phyloP scores from a whole-genome alignment of 1,140 invertebrate species.

The Euura saliciscinereae region DNA sequence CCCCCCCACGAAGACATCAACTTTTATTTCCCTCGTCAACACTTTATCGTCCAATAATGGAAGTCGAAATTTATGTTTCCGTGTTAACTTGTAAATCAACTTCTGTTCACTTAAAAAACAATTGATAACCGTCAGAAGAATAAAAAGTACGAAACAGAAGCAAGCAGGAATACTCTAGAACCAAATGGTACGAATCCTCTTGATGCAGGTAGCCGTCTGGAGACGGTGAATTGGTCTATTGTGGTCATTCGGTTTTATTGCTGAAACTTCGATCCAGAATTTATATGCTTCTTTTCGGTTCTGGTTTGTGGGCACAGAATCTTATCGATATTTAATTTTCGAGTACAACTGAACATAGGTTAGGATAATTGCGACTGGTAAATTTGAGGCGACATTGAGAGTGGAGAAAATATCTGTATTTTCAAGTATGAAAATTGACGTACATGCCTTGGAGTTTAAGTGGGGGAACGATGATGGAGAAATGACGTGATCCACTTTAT shows the following conservation, averaged over 20 bases:
- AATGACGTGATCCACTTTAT: constrained; percentile 1
- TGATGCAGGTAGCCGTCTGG: neutral
- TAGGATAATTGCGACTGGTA: neutral
- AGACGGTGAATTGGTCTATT: neutral
- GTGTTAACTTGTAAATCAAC: too few relatives aligned
- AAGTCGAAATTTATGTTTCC: too few relatives aligned
- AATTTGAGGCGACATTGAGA: neutral
- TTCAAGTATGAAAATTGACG: neutral
- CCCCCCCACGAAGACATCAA: too few relatives aligned
- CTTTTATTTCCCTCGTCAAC: too few relatives aligned
- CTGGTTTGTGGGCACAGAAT: neutral
- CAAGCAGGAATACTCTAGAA: neutral
- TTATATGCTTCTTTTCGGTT: too few relatives aligned
- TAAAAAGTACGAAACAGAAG: too few relatives aligned
- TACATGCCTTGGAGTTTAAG: neutral
- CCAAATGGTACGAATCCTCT: neutral
- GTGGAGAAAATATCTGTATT: neutral
- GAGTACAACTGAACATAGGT: neutral
- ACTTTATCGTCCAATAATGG: too few relatives aligned
- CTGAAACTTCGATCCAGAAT: neutral
- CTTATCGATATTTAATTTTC: neutral
- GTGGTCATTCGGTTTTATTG: neutral
- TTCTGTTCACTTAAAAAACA: too few relatives aligned
- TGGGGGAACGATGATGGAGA: neutral
- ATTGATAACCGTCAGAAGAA: too few relatives aligned